Base-by-base conservation (phyloP, 92 coral and sea anemone genomes). In the Nematostella vectensis region DNA sequence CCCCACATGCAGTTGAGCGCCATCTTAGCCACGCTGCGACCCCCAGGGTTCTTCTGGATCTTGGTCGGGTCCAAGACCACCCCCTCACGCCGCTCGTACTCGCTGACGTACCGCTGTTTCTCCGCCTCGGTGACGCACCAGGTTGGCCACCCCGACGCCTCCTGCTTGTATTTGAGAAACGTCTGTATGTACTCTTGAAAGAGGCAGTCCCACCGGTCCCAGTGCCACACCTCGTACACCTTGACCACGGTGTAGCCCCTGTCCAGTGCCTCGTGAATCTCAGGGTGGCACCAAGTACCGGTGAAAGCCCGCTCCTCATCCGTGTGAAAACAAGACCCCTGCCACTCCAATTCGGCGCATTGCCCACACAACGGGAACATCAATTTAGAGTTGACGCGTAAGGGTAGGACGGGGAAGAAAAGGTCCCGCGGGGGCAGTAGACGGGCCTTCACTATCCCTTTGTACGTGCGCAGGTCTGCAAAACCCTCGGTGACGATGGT, bases 1-100 rank as follows among this genome's bases (percentile, higher is more conserved):
- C 83, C 83, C 73, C 73, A 56, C 53, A 68, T 15, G 39, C 43
- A 19, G 50, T 66, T 54, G 1, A 20, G 38, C 37, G 16, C 40
- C 22, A 43, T 23, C 44, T 59, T 59, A 3, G 65, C 0, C 19
- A 22, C 8, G 23, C 45, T 6, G 3, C 25, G 20, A 18, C 21
- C 4, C 1, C 52, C 64, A 30, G 48, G 19, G 23, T 56, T 31
- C 24, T 30, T 56, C 13, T 12, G 11, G 17, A 58, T 38, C 6
- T 11, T 13, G 15, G 20, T 28, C n/a, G 16, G 27, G 17, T 11
- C 6, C 21, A 58, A 9, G 20, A 1, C n/a, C 11, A 58, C 49
- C 10, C 45, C 58, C 13, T 29, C 42, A 8, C 8, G 18, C 23
- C 19, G 57, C 3, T 62, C 3, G 16, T 13, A 45, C 0, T 47